phyloP scores from a whole-genome alignment of 2,797 vertebrate genomes.

The Acipenser oxyrinchus region DNA sequence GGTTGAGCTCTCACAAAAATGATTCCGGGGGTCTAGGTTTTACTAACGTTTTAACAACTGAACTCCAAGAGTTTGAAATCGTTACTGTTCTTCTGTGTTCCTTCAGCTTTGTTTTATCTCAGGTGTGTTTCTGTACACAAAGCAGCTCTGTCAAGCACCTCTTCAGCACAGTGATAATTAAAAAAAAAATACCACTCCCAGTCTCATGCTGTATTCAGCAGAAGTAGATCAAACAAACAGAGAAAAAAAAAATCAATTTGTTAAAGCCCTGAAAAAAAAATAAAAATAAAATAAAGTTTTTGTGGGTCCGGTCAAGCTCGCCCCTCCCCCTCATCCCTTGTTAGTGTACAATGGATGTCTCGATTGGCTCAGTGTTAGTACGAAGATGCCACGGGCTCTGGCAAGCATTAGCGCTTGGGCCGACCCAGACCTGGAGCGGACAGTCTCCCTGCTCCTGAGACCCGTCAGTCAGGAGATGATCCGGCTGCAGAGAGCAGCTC shows the following conservation, averaged over 20 bases:
- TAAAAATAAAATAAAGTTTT: background rate
- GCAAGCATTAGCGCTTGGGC: constrained; percentile 17
- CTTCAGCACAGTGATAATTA: constrained; percentile 8
- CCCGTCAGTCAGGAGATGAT: constrained; percentile 14
- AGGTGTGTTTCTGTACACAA: background rate
- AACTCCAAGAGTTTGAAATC: background rate
- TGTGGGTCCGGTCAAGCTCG: background rate
- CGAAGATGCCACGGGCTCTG: constrained; percentile 14
- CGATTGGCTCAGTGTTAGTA: constrained; percentile 1
- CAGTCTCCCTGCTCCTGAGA: background rate
- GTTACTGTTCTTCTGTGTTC: background rate
- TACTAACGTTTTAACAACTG: background rate
- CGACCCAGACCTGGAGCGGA: constrained; percentile 1
- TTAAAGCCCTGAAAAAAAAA: background rate
- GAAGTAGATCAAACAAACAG: background rate
- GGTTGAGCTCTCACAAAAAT: background rate
- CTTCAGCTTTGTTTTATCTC: background rate
- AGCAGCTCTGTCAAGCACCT: constrained; percentile 14
- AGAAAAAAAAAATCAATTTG: background rate
- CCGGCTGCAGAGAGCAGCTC: constrained; percentile 24
- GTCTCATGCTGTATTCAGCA: background rate
- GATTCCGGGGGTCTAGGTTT: background rate
- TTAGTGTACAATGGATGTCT: background rate
- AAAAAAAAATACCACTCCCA: constrained; percentile 7
- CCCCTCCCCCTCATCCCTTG: constrained; percentile 5